These are phyloP conservation scores for Aurelia aurita complex sp. Pacific DNA, from an alignment of 30 jellyfish, hydroid and myxozoan genomes.

Conservation along the genomic window DNA sequence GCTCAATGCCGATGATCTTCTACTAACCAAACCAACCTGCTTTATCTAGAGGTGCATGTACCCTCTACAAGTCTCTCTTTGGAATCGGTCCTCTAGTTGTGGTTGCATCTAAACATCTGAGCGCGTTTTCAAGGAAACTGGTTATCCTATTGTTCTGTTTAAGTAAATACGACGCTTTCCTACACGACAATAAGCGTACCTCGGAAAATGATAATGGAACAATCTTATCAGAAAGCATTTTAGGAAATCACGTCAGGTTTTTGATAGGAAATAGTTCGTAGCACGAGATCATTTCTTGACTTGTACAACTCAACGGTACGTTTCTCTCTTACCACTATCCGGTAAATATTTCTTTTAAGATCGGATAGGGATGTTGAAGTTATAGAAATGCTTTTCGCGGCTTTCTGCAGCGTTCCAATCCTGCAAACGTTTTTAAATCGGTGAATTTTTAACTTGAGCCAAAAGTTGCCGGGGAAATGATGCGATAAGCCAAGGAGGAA, in stretches of 20 bases:
- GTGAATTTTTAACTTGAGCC: no score
- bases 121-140: slow-evolving; percentile 57
- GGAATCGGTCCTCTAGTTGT: slow-evolving; percentile 23
- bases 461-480: no score
- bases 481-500: no score
- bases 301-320: slow-evolving; percentile 40
- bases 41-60: no score
- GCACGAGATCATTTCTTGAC: slow-evolving; percentile 55
- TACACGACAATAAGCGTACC: slow-evolving; percentile 36
- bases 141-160: slow-evolving; percentile 18
- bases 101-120: slow-evolving; percentile 28
- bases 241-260: slow-evolving; percentile 71
- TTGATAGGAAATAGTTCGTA: slow-evolving; percentile 47
- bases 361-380: slow-evolving; percentile 32
- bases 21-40: no score
- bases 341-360: slow-evolving; percentile 25
- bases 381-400: slow-evolving; percentile 31
- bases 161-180: slow-evolving; percentile 33
- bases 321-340: slow-evolving; percentile 35
- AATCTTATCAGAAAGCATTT: slow-evolving; percentile 34
- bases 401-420: no score
- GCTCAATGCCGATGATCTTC: no score
- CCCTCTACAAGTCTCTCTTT: neutral
- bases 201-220: slow-evolving; percentile 34
- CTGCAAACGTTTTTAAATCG: no score